Evolutionary conservation across 2,113 vertebrate genomes (phyloP).

Genomic region (Alaudala cheleensis): DNA sequence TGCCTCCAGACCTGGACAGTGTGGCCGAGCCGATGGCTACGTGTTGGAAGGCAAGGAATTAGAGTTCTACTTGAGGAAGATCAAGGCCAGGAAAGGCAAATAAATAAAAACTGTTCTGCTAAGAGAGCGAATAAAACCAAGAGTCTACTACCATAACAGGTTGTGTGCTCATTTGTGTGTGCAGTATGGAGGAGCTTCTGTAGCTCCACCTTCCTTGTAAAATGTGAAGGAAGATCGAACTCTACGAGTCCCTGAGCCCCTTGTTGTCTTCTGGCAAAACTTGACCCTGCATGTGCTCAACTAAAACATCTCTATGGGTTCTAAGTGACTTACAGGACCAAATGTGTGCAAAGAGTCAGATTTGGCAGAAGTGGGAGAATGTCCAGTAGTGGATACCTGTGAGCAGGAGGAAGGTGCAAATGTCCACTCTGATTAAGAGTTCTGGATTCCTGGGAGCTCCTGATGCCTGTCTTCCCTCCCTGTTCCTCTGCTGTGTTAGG

Average conservation of each 20-base stretch:
- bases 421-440: fast-evolving
- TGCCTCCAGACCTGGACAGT: conserved; percentile 94
- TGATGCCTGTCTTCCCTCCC: fast-evolving
- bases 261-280: background rate
- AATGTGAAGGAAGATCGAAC: background rate
- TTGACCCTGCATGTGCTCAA: background rate
- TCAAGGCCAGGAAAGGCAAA: conserved; percentile 99
- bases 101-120: conserved; percentile 69
- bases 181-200: background rate
- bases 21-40: conserved; percentile 95
- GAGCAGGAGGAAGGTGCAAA: background rate
- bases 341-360: background rate
- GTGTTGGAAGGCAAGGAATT: conserved; percentile 95
- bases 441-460: background rate
- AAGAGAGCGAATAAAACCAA: conserved; percentile 69
- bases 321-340: background rate
- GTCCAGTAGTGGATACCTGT: background rate
- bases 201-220: background rate
- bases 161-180: background rate
- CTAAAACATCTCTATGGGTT: background rate
- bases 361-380: background rate
- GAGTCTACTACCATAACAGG: background rate
- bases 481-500: background rate
- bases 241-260: background rate
- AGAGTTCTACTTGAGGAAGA: conserved; percentile 98